A percentile compares a stretch with the other conserved stretches of the same genome.
Evolutionary conservation across 2,113 vertebrate genomes (phyloP).

Genomic region (Apus apus): DNA sequence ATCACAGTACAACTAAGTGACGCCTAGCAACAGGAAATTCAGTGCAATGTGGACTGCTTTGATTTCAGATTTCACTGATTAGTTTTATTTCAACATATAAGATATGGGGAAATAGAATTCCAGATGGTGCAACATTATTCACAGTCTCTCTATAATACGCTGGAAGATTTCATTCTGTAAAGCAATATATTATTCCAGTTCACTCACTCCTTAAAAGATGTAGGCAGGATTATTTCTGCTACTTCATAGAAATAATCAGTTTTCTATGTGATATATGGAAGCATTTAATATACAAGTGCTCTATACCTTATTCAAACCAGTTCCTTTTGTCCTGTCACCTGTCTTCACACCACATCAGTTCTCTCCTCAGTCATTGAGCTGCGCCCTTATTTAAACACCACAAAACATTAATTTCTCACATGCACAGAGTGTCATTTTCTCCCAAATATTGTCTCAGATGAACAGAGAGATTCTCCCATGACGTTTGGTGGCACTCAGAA

Average conservation of each 20-base stretch:
- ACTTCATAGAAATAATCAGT: neutral
- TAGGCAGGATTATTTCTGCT: neutral
- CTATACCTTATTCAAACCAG: neutral
- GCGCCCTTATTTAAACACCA: neutral
- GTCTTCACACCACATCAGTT: neutral
- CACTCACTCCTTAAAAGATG: neutral
- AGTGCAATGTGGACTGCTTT: neutral
- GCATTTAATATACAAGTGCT: neutral
- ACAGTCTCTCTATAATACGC: neutral
- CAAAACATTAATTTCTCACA: neutral
- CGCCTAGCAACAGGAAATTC: constrained; percentile 2
- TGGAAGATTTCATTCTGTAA: neutral
- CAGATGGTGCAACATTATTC: neutral
- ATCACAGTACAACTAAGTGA: neutral
- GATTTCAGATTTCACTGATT: constrained; percentile 14
- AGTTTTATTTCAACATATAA: constrained; percentile 16
- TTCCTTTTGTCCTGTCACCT: neutral
- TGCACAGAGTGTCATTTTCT: neutral
- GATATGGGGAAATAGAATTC: neutral
- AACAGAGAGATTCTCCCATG: neutral
- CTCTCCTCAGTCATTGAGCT: neutral
- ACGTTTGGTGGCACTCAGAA: neutral
- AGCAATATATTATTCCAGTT: neutral
- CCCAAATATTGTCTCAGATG: neutral
- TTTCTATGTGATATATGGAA: neutral